A percentile compares a stretch with the other conserved stretches of the same genome.
Evolutionary conservation across 2,888 invertebrate genomes (phyloP).

Genomic region (Zygothrica quintamaculata): DNA sequence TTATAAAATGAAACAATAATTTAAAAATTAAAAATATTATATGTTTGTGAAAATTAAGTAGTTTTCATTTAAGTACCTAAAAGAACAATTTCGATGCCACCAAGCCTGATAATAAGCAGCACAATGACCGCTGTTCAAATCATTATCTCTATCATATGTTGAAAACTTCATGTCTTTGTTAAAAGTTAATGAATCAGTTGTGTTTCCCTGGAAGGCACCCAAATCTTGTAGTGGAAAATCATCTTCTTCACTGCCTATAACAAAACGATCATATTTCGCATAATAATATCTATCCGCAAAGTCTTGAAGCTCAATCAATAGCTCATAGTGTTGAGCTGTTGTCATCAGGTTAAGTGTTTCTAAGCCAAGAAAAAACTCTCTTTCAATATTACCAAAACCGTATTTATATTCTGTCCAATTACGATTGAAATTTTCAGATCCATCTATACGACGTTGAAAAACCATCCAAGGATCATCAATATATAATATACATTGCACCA

Average conservation of each 20-base stretch:
- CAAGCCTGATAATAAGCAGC: slow-evolving; percentile 1
- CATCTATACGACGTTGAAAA: slow-evolving; percentile 9
- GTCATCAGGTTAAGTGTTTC: slow-evolving; percentile 17
- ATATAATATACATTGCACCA: neutral
- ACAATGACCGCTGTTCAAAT: neutral
- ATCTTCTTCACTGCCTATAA: slow-evolving; percentile 17
- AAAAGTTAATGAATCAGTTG: neutral
- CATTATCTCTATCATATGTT: slow-evolving; percentile 18
- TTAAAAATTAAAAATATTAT: neutral
- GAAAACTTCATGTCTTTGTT: slow-evolving; percentile 9
- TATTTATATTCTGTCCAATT: slow-evolving; percentile 18
- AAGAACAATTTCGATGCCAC: slow-evolving; percentile 19
- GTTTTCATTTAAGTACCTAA: slow-evolving; percentile 4
- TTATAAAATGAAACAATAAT: no score
- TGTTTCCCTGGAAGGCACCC: neutral
- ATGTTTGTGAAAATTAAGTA: no score
- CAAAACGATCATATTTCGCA: slow-evolving; percentile 21
- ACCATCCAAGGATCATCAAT: slow-evolving; percentile 9
- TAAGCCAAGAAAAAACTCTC: slow-evolving; percentile 29
- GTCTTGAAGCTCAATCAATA: slow-evolving; percentile 9
- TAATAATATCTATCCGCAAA: accelerated
- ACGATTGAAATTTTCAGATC: slow-evolving; percentile 14
- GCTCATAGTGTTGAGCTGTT: neutral
- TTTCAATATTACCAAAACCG: slow-evolving; percentile 6
- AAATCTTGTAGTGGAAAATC: slow-evolving; percentile 3